Evolutionary conservation across 2,888 invertebrate genomes (phyloP).

Genomic region (Macaria notata): DNA sequence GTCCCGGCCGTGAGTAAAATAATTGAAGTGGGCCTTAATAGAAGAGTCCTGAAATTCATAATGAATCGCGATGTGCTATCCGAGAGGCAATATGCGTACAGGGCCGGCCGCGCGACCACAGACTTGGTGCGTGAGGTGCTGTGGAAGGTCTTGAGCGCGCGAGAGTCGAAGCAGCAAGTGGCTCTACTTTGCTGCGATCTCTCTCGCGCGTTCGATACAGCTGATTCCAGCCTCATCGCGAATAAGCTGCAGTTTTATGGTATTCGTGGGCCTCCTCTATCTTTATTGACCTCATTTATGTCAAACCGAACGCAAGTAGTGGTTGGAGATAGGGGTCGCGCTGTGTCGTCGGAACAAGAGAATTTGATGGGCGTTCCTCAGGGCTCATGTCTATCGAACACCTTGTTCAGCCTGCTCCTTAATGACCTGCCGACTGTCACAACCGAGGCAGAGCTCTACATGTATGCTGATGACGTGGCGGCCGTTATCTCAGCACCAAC

Average conservation of each 20-base stretch:
- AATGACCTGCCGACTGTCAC: no score
- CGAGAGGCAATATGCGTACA: conserved; percentile 10
- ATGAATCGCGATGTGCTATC: neutral
- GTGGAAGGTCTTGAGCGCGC: conserved; percentile 9
- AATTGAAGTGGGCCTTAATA: conserved; percentile 12
- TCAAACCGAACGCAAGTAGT: no score
- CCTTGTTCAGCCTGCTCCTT: no score
- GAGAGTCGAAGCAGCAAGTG: conserved; percentile 1
- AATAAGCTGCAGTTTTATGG: neutral
- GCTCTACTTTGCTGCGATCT: conserved; percentile 13
- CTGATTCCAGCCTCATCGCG: neutral
- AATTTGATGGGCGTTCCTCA: no score
- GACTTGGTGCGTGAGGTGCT: conserved; percentile 19
- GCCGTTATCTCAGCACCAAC: no score
- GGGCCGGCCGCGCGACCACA: conserved; percentile 9
- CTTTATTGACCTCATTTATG: no score
- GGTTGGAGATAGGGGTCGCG: no score
- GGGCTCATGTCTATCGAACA: no score
- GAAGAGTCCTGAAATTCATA: conserved; percentile 3
- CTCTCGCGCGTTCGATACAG: conserved; percentile 9
- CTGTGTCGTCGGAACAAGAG: no score
- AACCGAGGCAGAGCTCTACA: no score
- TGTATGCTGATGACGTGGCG: no score
- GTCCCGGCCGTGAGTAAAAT: conserved; percentile 17
- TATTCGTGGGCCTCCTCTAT: no score